Conservation (phyloP, 2,888 invertebrate genomes). For the Tipula vernalis region DNA sequence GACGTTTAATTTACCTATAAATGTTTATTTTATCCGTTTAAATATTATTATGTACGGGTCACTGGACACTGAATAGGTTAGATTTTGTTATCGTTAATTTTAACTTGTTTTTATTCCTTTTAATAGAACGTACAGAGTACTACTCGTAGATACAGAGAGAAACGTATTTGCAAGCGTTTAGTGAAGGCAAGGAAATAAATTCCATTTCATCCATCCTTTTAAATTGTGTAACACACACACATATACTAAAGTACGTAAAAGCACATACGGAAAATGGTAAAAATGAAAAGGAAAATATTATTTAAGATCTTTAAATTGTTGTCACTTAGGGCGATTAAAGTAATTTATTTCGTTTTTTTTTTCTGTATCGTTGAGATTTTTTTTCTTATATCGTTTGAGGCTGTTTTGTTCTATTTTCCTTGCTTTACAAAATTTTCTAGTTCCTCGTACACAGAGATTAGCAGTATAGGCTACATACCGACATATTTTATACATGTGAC, state of each 20-base stretch:
- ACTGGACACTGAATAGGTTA: background rate
- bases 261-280: background rate
- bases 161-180: background rate
- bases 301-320: background rate
- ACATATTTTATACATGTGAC: background rate
- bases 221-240: background rate
- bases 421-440: background rate
- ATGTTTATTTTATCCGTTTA: background rate
- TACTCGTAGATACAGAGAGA: background rate
- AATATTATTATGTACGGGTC: background rate
- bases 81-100: background rate
- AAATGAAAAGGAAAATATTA: background rate
- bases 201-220: background rate
- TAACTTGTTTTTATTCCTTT: background rate
- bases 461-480: background rate
- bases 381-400: background rate
- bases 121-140: background rate
- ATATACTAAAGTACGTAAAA: background rate
- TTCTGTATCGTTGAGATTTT: background rate
- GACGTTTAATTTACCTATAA: no score
- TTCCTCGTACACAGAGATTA: background rate
- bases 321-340: constrained; percentile 4
- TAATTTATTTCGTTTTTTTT: background rate
- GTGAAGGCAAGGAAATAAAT: background rate
- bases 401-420: background rate